Conservation (phyloP, 2,888 invertebrate species). For the Mimumesa dahlbomi region DNA sequence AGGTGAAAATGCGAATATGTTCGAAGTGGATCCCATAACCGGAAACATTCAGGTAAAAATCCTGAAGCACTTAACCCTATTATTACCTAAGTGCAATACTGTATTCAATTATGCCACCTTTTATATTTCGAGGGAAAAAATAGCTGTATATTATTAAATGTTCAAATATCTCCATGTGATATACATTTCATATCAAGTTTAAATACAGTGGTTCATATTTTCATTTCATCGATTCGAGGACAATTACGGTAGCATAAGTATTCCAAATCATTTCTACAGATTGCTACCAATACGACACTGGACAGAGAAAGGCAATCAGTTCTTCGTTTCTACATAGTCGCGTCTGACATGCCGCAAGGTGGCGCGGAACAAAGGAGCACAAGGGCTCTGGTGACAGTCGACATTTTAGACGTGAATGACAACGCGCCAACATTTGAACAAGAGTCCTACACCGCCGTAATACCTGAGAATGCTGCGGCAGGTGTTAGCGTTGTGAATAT, state of each 20-base stretch:
- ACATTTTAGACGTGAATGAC: conserved; percentile 90
- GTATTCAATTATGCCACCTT: too few species aligned
- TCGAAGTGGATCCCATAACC: conserved; percentile 86
- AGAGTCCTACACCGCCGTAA: conserved; percentile 86
- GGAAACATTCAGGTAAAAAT: conserved; percentile 84
- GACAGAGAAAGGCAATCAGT: conserved; percentile 88
- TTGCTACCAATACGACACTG: conserved; percentile 85
- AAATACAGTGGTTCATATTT: background rate
- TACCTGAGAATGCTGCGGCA: conserved; percentile 87
- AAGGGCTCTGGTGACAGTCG: conserved; percentile 84
- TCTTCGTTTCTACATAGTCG: conserved; percentile 87
- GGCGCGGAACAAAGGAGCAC: conserved; percentile 86
- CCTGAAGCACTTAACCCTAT: too few species aligned
- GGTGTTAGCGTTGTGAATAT: conserved; percentile 86
- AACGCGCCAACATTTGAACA: conserved; percentile 87
- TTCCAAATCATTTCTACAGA: conserved; percentile 67
- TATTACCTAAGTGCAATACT: too few species aligned
- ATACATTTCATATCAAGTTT: too few species aligned
- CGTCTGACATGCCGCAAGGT: conserved; percentile 88
- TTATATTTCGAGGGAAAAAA: too few species aligned
- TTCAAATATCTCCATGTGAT: too few species aligned
- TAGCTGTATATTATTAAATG: too few species aligned
- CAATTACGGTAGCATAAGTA: background rate
- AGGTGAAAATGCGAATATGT: conserved; percentile 88
- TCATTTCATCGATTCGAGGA: background rate